Percentiles rank a stretch among this genome's conserved stretches.
Evolutionary conservation across 1,140 invertebrate genomes (phyloP).

Genomic region (Stegodyphus dumicola): DNA sequence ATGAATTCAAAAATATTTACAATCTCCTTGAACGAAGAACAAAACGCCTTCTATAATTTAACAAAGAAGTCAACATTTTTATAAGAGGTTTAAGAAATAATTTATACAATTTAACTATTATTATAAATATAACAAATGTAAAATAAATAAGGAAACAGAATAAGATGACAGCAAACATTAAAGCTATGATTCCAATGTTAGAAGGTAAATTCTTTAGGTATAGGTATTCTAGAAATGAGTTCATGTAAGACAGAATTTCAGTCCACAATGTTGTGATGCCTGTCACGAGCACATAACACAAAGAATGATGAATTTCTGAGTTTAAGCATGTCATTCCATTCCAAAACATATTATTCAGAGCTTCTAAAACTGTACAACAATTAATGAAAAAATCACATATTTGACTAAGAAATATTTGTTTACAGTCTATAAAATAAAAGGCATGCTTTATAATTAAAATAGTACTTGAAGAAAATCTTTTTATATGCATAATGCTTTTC

Average conservation of each 20-base stretch:
- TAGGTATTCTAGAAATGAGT: background rate
- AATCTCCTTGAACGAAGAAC: slow-evolving; percentile 40
- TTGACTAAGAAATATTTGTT: slow-evolving; percentile 10
- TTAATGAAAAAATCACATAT: background rate
- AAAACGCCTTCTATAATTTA: slow-evolving; percentile 44
- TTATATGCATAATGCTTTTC: slow-evolving; percentile 12
- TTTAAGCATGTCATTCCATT: slow-evolving; percentile 16
- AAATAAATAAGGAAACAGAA: slow-evolving; percentile 24
- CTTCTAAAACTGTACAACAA: slow-evolving; percentile 17
- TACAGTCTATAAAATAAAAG: slow-evolving; percentile 16
- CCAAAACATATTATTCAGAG: slow-evolving; percentile 4
- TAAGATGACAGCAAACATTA: slow-evolving; percentile 13
- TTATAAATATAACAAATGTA: slow-evolving; percentile 36
- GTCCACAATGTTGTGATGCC: slow-evolving; percentile 14
- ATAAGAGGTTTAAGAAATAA: slow-evolving; percentile 48
- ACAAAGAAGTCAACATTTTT: slow-evolving; percentile 36
- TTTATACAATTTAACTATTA: slow-evolving; percentile 41
- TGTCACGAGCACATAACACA: slow-evolving; percentile 17
- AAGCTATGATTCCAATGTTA: slow-evolving; percentile 23
- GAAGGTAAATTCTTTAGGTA: slow-evolving; percentile 18
- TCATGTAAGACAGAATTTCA: background rate
- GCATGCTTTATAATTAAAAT: slow-evolving; percentile 17
- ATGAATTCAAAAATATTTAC: background rate
- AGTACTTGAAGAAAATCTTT: slow-evolving; percentile 17
- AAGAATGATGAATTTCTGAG: background rate